A percentile compares a stretch with the other conserved stretches of the same genome.
These are phyloP conservation scores for Leptinotarsa lineolata DNA, from an alignment of 1,140 invertebrate species.

Conservation along the genomic window DNA sequence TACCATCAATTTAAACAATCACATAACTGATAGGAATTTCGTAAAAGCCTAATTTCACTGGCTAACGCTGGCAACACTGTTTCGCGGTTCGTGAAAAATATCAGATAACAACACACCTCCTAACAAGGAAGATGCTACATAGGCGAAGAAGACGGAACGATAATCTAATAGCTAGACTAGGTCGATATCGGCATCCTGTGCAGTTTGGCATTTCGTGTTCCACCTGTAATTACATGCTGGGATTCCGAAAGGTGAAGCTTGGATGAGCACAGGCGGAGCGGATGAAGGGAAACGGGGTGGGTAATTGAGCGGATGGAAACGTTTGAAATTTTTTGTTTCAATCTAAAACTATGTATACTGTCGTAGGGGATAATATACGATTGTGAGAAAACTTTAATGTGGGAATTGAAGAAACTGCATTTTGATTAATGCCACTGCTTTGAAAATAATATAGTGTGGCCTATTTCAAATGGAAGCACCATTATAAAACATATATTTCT, in stretches of 20 bases:
- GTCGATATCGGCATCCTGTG: conserved; percentile 3
- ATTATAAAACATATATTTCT: too few species aligned
- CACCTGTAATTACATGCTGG: conserved; percentile 19
- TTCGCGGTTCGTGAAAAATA: neutral
- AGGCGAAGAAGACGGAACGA: conserved; percentile 18
- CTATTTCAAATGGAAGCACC: too few species aligned
- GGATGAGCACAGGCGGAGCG: neutral
- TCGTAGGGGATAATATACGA: too few species aligned
- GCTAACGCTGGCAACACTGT: conserved; percentile 10
- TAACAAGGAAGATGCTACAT: conserved; percentile 1
- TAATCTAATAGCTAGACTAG: neutral
- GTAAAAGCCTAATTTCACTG: neutral
- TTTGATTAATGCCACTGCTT: too few species aligned
- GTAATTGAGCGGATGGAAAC: neutral
- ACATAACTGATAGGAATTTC: too few species aligned
- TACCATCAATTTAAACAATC: too few species aligned
- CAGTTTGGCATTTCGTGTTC: conserved; percentile 12
- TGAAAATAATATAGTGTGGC: too few species aligned
- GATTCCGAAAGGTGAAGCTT: conserved; percentile 2
- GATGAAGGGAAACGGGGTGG: neutral
- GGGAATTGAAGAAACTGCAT: too few species aligned
- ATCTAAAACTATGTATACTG: too few species aligned
- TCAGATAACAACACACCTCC: conserved; percentile 22
- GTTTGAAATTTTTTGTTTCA: too few species aligned
- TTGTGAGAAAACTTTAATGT: too few species aligned